phyloP scores from a whole-genome alignment of 2,113 vertebrate genomes.

The Hyperoodon ampullatus region DNA sequence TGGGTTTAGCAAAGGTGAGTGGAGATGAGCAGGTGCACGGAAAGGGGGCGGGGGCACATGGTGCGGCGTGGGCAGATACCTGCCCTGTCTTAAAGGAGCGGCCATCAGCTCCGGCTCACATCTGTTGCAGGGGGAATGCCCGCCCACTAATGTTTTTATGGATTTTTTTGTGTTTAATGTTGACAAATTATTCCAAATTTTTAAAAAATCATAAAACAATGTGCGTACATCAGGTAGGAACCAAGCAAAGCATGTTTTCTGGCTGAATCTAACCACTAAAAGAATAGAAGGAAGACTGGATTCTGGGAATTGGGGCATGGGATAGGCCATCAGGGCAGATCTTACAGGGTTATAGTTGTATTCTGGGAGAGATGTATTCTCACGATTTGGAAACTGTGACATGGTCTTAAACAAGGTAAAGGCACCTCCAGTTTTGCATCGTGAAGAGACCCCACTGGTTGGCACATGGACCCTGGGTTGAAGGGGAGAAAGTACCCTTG shows the following conservation, averaged over 20 bases:
- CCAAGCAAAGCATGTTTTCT: background rate
- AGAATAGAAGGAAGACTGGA: background rate
- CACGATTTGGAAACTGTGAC: background rate
- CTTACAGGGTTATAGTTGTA: background rate
- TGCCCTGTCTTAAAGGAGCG: background rate
- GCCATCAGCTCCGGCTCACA: background rate
- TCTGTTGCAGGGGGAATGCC: accelerated
- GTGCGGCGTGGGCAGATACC: background rate
- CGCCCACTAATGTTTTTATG: background rate
- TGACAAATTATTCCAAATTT: background rate
- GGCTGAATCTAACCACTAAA: background rate
- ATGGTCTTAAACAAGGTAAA: background rate
- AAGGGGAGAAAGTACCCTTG: too few species aligned
- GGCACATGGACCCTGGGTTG: background rate
- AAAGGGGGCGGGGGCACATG: background rate
- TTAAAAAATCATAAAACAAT: background rate
- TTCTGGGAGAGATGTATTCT: background rate
- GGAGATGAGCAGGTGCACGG: background rate
- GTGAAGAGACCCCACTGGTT: background rate
- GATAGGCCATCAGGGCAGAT: background rate
- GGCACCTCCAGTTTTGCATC: background rate
- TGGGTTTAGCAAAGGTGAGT: background rate
- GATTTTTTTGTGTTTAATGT: background rate
- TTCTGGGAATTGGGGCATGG: background rate
- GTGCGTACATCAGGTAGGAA: background rate